These are phyloP conservation scores for Rhyacophila evoluta DNA, from an alignment of 2,888 invertebrate genomes.

Conservation along the genomic window DNA sequence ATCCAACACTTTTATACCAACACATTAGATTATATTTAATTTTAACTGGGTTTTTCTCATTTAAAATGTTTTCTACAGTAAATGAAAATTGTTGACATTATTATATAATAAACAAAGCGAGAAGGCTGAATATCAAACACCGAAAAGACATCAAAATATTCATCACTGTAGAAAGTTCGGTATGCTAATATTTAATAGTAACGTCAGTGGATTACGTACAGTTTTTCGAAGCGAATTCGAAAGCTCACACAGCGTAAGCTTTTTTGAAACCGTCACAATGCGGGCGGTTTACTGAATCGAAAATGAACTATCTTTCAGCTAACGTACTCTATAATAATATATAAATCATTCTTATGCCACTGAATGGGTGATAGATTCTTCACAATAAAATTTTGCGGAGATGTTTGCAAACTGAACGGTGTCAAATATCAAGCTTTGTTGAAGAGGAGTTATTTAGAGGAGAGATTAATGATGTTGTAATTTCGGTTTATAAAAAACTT, in stretches of 20 bases:
- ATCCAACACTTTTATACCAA: no score
- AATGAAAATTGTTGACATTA: no score
- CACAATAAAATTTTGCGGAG: slow-evolving; percentile 17
- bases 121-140: background rate
- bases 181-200: no score
- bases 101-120: no score
- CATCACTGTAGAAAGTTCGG: background rate
- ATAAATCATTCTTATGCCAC: background rate
- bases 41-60: no score
- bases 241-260: background rate
- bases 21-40: no score
- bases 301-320: background rate
- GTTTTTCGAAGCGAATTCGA: background rate
- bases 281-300: background rate
- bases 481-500: background rate
- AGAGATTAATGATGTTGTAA: background rate
- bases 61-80: no score
- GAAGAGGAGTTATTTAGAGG: background rate
- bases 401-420: background rate
- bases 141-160: background rate
- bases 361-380: slow-evolving; percentile 12
- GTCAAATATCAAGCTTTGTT: background rate
- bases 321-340: background rate
- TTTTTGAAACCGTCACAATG: background rate
- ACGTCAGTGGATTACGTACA: background rate